Evolutionary conservation across 1,140 invertebrate species (phyloP).

Genomic region (Gryon sp.): DNA sequence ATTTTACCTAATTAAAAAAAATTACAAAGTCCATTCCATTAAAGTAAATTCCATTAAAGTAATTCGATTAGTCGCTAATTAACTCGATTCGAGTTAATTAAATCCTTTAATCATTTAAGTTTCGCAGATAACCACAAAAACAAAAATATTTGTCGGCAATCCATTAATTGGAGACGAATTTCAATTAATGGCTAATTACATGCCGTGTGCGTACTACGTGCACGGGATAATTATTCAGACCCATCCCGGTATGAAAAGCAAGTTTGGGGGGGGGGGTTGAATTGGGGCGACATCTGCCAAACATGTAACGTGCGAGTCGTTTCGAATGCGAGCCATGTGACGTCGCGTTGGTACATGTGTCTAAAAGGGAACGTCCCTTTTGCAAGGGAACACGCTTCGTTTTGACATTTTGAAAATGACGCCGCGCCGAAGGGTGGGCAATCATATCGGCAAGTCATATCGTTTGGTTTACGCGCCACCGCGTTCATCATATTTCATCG

Average conservation of each 20-base stretch:
- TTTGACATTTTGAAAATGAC: conserved; percentile 64
- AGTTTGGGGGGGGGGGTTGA: too few relatives aligned
- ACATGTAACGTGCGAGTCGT: conserved; percentile 65
- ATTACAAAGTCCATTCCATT: too few relatives aligned
- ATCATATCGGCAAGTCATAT: conserved; percentile 63
- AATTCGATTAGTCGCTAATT: too few relatives aligned
- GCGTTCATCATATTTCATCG: conserved; percentile 54
- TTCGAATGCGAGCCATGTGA: conserved; percentile 69
- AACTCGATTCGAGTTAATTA: conserved; percentile 8
- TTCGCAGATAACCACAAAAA: conserved; percentile 1
- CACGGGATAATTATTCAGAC: conserved; percentile 70
- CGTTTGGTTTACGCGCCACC: conserved; percentile 40
- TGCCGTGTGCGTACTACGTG: conserved; percentile 48
- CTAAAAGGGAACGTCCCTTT: conserved; percentile 30
- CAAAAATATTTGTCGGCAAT: conserved; percentile 30
- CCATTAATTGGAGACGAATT: conserved; percentile 58
- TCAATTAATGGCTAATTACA: conserved; percentile 76
- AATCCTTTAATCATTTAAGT: conserved; percentile 13
- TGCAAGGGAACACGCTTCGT: conserved; percentile 43
- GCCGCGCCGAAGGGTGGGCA: conserved; percentile 37
- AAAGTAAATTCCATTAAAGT: not conserved
- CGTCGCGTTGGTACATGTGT: conserved; percentile 66
- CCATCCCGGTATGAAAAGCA: too few relatives aligned
- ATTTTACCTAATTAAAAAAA: too few relatives aligned
- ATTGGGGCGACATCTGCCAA: conserved; percentile 73